Base-by-base conservation (phyloP, 2,113 vertebrate species). In the Rattus rattus region DNA sequence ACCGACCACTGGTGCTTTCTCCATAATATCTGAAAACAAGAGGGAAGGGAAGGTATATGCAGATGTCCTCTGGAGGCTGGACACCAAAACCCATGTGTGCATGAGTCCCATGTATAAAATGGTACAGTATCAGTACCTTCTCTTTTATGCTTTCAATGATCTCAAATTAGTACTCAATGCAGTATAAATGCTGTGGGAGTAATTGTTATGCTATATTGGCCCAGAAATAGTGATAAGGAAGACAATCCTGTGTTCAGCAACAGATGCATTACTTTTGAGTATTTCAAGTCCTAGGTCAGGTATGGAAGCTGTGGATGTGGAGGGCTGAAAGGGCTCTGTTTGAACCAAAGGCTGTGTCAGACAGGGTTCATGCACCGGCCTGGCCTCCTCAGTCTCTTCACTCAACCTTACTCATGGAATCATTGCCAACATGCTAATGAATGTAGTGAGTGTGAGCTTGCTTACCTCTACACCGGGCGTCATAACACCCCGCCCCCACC, bases 11-110 rank as follows among this genome's bases (percentile, higher is more conserved):
- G 73, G 96, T 75, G 16, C 94, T 98, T 88, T 99, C 98, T 92
- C 98, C 98, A 30, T 99, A 99, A 94, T 99, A 99, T 47, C 99
- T 99, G 98, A 88, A 98, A 97, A 0, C 92, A 90, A 96, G 88
- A 28, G 67, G 73, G 54, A 89, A 91, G 72, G 2, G n/a, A 90
- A 75, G 86, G 43, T 8, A 59, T n/a, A 26, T 13, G 12, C 39
- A 79, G 63, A 24, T 20, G 24, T 52, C 33, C 30, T 88, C 30
- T n/a, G n/a, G 72, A 2, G 70, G 85, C 5, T 73, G 14, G 17
- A 49, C n/a, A 39, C 49, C 43, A 19, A 79, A 33, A 49, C 3
- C 39, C 63, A 72, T 20, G 49, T 43, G 19, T 54, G 26, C 61
- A 33, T 20, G 79, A 9, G 1, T n/a, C 28, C 54, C 20, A 20